phyloP scores from a whole-genome alignment of 1,140 invertebrate species.

The Drosophila grimshawi region DNA sequence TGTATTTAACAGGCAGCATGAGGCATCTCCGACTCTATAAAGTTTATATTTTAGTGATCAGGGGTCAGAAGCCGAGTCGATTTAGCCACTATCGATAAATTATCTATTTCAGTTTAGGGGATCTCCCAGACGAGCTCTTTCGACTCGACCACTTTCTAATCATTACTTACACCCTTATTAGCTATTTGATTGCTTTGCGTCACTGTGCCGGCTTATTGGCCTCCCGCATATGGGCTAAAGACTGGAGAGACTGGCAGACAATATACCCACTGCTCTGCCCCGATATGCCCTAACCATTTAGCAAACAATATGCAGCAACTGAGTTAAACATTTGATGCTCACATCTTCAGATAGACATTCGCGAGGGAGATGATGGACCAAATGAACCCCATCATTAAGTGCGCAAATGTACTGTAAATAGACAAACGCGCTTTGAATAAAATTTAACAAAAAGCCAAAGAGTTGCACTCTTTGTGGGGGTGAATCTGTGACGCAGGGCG shows the following conservation, averaged over 20 bases:
- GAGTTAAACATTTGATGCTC: conserved; percentile 57
- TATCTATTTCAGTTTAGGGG: too few species aligned
- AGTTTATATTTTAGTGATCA: too few species aligned
- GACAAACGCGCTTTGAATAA: conserved; percentile 82
- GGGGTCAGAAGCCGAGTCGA: too few species aligned
- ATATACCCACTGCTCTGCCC: not conserved
- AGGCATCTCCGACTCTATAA: too few species aligned
- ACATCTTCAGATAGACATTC: conserved; percentile 78
- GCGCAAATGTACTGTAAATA: conserved; percentile 83
- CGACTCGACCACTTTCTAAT: too few species aligned
- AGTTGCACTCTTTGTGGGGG: conserved; percentile 58
- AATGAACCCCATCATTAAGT: conserved; percentile 79
- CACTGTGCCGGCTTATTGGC: conserved; percentile 37
- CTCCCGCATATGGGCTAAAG: conserved; percentile 11
- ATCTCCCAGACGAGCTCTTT: too few species aligned
- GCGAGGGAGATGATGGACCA: conserved; percentile 13
- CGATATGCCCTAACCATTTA: conserved; percentile 22
- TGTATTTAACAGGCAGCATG: too few species aligned
- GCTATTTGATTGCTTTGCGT: not conserved
- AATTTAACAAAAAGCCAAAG: conserved; percentile 61
- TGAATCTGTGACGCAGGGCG: conserved; percentile 5
- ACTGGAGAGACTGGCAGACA: conserved; percentile 27
- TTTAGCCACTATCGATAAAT: too few species aligned
- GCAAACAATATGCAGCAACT: conserved; percentile 40
- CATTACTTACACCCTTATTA: too few species aligned